These are phyloP conservation scores for Molossus molossus DNA, from an alignment of 2,797 vertebrate genomes.

Conservation along the genomic window DNA sequence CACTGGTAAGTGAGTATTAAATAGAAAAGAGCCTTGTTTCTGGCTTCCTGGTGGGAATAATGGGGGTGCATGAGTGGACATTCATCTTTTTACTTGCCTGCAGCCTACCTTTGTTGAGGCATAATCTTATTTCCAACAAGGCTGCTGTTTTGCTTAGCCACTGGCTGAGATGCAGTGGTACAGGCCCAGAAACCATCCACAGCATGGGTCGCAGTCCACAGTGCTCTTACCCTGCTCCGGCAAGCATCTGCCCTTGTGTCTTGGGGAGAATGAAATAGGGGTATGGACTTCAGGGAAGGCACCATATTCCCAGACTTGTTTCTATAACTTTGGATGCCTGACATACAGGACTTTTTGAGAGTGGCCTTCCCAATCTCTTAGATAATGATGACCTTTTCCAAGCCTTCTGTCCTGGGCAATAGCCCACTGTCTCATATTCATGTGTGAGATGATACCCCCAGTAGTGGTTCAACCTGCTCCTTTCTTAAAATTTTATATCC, in stretches of 20 bases:
- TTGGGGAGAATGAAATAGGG: not conserved
- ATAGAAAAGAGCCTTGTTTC: slow-evolving; percentile 20
- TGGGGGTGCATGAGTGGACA: not conserved
- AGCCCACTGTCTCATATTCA: not conserved
- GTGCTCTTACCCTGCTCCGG: not conserved
- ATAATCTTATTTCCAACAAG: slow-evolving; percentile 17
- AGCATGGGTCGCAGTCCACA: not conserved
- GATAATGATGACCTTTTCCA: not conserved
- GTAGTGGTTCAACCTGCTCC: not conserved
- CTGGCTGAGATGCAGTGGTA: not conserved
- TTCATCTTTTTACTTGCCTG: slow-evolving; percentile 8
- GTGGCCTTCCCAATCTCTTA: not conserved
- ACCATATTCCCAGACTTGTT: not conserved
- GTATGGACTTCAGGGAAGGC: not conserved
- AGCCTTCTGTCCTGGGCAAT: not conserved
- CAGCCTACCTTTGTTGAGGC: not conserved
- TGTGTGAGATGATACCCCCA: not conserved
- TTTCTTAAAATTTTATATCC: not conserved
- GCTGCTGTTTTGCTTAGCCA: slow-evolving; percentile 5
- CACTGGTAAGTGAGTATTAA: not conserved
- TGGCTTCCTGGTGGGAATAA: not conserved
- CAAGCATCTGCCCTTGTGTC: not conserved
- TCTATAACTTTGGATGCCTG: not conserved
- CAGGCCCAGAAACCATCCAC: not conserved
- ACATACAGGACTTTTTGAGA: not conserved